A percentile compares a stretch with the other conserved stretches of the same genome.
These are phyloP conservation scores for Phalloptychus januarius DNA, from an alignment of 2,797 vertebrate species.

Conservation along the genomic window DNA sequence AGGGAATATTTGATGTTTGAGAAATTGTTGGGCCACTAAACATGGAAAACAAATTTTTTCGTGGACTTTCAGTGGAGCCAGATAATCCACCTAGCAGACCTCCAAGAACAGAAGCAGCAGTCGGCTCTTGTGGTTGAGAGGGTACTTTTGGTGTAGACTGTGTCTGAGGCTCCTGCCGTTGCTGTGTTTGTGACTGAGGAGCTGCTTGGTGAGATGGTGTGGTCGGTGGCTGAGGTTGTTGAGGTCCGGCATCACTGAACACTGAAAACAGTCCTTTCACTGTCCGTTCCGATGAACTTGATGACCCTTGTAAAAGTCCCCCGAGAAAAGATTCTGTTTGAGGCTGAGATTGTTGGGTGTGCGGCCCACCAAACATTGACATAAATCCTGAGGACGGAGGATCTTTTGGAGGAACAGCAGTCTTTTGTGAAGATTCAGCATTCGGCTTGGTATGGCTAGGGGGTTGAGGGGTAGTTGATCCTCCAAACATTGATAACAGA, in stretches of 20 bases:
- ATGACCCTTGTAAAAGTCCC: constrained; percentile 72
- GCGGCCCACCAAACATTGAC: constrained; percentile 74
- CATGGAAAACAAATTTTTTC: constrained; percentile 76
- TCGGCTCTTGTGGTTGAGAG: constrained; percentile 55
- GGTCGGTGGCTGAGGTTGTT: constrained; percentile 51
- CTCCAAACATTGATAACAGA: constrained; percentile 85
- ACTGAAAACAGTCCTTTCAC: constrained; percentile 74
- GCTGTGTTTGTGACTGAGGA: constrained; percentile 45
- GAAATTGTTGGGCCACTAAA: constrained; percentile 64
- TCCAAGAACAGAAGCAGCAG: constrained; percentile 69
- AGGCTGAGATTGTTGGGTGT: constrained; percentile 58
- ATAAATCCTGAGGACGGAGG: constrained; percentile 68
- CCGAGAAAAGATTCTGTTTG: constrained; percentile 72
- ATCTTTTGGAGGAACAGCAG: constrained; percentile 72
- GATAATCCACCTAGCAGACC: constrained; percentile 74
- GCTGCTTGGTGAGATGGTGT: constrained; percentile 38
- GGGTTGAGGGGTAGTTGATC: constrained; percentile 55
- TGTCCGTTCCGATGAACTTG: constrained; percentile 68
- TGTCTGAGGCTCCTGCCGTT: constrained; percentile 36
- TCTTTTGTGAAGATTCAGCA: constrained; percentile 45
- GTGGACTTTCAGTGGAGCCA: constrained; percentile 69
- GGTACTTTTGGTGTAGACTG: constrained; percentile 57
- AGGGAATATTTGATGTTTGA: constrained; percentile 50
- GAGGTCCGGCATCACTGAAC: constrained; percentile 63
- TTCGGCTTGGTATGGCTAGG: constrained; percentile 51